phyloP scores from a whole-genome alignment of 1,140 invertebrate species.

The Trichomalopsis sarcophagae region DNA sequence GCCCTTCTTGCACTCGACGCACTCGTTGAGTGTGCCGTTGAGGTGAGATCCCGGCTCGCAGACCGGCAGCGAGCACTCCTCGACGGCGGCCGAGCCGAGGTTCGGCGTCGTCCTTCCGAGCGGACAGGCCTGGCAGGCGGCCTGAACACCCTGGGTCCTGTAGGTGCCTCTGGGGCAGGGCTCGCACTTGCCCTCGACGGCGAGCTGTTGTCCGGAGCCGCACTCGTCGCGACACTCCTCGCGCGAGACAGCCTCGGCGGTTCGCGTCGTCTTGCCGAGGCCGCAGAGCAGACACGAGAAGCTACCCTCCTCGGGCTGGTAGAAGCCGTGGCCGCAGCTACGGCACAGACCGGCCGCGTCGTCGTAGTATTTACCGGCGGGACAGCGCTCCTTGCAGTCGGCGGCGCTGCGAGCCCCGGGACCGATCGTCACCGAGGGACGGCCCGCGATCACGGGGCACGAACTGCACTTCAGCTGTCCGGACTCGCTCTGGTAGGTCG shows the following conservation, averaged over 20 bases:
- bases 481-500: constrained; percentile 95
- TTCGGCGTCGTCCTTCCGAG: constrained; percentile 90
- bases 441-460: constrained; percentile 91
- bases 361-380: constrained; percentile 94
- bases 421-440: constrained; percentile 89
- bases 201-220: constrained; percentile 91
- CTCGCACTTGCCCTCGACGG: constrained; percentile 92
- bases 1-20: constrained; percentile 91
- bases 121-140: constrained; percentile 92
- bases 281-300: constrained; percentile 93
- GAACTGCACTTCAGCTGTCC: constrained; percentile 91
- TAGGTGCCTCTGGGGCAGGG: constrained; percentile 94
- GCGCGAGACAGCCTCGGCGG: constrained; percentile 90
- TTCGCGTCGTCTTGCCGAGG: constrained; percentile 94
- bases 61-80: constrained; percentile 94
- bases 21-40: constrained; percentile 89
- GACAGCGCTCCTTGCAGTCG: constrained; percentile 95
- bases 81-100: constrained; percentile 86
- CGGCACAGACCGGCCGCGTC: constrained; percentile 88
- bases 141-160: constrained; percentile 90
- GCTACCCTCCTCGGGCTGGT: constrained; percentile 92
- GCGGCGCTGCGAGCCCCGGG: constrained; percentile 89
- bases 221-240: constrained; percentile 94
- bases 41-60: constrained; percentile 90
- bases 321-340: constrained; percentile 95